phyloP scores from a whole-genome alignment of 2,797 vertebrate genomes.

The Holocentrus rufus region DNA sequence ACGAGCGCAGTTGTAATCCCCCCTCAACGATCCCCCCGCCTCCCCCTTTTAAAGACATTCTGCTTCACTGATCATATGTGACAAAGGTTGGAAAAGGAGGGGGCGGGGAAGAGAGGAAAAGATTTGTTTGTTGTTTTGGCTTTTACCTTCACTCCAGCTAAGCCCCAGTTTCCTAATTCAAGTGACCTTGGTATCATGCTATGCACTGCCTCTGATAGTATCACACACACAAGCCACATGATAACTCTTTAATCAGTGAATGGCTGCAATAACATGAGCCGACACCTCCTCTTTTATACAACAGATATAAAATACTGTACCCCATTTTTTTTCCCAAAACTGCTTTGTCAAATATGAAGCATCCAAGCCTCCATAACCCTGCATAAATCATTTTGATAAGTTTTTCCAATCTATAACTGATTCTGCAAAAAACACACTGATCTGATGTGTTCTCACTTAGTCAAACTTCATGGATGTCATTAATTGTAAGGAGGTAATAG shows the following conservation, averaged over 20 bases:
- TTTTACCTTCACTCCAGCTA: conserved; percentile 32
- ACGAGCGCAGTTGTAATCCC: conserved; percentile 72
- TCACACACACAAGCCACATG: conserved; percentile 16
- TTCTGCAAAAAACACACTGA: background rate
- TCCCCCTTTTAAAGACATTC: conserved; percentile 44
- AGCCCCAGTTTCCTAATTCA: conserved; percentile 18
- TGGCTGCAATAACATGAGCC: too few species aligned
- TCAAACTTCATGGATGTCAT: too few species aligned
- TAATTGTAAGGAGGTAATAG: too few species aligned
- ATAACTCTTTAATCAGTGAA: conserved; percentile 17
- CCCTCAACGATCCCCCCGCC: conserved; percentile 37
- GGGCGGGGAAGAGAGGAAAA: conserved; percentile 29
- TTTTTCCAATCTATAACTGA: background rate
- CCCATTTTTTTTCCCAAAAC: background rate
- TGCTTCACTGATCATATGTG: conserved; percentile 58
- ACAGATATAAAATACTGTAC: too few species aligned
- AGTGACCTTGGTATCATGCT: conserved; percentile 33
- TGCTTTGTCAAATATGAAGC: background rate
- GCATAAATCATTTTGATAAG: too few species aligned
- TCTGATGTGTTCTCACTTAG: background rate
- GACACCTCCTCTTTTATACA: too few species aligned
- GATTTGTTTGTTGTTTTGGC: conserved; percentile 41
- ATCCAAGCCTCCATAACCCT: too few species aligned
- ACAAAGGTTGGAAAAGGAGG: conserved; percentile 41
- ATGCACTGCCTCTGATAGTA: conserved; percentile 12